Evolutionary conservation across 2,797 vertebrate genomes (phyloP).

Genomic region (Oreochromis grahami): DNA sequence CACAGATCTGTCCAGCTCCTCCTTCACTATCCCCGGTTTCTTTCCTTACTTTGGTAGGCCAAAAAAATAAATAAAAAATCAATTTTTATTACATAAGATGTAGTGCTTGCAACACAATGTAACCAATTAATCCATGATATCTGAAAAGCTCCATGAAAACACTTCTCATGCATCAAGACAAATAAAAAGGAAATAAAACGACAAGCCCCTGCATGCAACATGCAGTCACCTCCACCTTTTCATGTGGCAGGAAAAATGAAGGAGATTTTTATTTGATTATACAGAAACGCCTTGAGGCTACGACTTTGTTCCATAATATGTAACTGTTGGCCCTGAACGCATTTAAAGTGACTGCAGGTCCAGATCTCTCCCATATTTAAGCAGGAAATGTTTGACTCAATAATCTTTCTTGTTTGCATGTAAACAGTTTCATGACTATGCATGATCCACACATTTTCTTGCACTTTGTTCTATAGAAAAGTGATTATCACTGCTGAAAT

Average conservation of each 20-base stretch:
- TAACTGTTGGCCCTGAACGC: not conserved
- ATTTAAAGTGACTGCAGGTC: not conserved
- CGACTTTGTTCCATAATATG: not conserved
- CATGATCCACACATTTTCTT: not conserved
- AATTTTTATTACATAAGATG: not conserved
- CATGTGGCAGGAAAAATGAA: not conserved
- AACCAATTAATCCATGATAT: not conserved
- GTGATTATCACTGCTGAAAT: not conserved
- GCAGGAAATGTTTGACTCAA: not conserved
- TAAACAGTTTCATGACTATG: not conserved
- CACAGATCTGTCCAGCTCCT: not conserved
- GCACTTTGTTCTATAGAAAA: not conserved
- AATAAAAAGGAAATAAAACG: not conserved
- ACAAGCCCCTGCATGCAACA: conserved; percentile 30
- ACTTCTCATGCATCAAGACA: not conserved
- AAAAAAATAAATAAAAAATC: not conserved
- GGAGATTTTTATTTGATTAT: conserved; percentile 4
- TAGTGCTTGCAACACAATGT: not conserved
- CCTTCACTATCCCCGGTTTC: not conserved
- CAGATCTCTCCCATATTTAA: not conserved
- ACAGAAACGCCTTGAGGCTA: not conserved
- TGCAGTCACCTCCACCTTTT: not conserved
- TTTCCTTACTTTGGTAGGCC: not conserved
- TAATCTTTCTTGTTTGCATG: not conserved
- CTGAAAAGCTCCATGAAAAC: not conserved